These are phyloP conservation scores for Papilio dardanus DNA, from an alignment of 1,140 invertebrate genomes.

Conservation along the genomic window DNA sequence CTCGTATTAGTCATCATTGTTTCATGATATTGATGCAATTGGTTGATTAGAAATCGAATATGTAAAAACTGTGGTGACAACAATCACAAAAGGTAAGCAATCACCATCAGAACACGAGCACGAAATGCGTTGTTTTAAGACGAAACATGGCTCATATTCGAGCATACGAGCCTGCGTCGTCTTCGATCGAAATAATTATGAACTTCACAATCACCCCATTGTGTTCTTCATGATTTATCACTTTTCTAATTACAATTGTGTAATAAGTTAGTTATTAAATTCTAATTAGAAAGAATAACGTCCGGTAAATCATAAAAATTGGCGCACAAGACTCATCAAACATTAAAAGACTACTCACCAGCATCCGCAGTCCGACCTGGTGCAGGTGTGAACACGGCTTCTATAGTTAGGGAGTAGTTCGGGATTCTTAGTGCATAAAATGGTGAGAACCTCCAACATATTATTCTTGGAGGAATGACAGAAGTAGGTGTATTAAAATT, in stretches of 20 bases:
- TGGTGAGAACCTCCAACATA: too few relatives aligned
- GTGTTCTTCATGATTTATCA: background rate
- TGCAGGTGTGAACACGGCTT: too few relatives aligned
- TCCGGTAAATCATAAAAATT: too few relatives aligned
- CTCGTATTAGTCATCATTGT: too few relatives aligned
- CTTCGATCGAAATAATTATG: background rate
- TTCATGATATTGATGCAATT: background rate
- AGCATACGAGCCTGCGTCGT: constrained; percentile 10
- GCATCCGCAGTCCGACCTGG: too few relatives aligned
- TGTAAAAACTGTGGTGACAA: constrained; percentile 2
- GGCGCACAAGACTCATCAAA: too few relatives aligned
- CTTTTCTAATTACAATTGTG: background rate
- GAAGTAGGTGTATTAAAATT: too few relatives aligned
- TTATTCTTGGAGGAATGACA: too few relatives aligned
- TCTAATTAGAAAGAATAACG: background rate
- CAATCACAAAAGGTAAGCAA: background rate
- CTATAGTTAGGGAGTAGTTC: too few relatives aligned
- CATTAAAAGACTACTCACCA: too few relatives aligned
- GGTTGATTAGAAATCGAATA: background rate
- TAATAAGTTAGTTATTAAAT: background rate
- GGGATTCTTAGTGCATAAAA: too few relatives aligned
- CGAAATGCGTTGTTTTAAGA: constrained; percentile 18
- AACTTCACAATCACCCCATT: background rate
- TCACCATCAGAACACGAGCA: constrained; percentile 5
- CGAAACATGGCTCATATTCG: constrained; percentile 5